Base-by-base conservation (phyloP, 2,888 invertebrate genomes). In the Epinotia brunnichana region DNA sequence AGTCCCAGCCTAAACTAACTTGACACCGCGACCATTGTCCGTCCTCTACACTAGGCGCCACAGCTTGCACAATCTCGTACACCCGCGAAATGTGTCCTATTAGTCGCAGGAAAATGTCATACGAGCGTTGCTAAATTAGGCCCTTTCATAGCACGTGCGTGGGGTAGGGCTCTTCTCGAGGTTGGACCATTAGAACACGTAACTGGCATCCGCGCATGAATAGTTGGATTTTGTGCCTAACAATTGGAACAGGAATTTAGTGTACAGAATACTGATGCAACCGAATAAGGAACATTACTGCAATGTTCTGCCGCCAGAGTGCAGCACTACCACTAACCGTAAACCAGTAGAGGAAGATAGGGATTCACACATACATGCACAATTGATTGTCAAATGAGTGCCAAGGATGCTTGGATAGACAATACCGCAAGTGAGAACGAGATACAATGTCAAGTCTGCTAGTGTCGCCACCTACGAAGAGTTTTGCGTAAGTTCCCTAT, bases 71-170 rank as follows among this genome's bases (percentile, higher is more conserved):
- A 87, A 88, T 85, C 84, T 84, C 79, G 76, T 81, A 81, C 81
- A 80, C 70, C 39, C 81, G 79, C 83, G 85, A 88, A 87, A 89
- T 88, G 87, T 86, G 88, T 89, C 90, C 85, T 87, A 89, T 88
- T 90, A 89, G 87, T 79, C 76, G 83, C 82, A 82, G 86, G 86
- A 83, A 84, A 85, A 86, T 85, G 85, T 85, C 84, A 85, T 83
- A 75, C 67, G 79, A 79, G 76, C 77, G 80, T 75, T 73, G 76
- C 75, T 76, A 81, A 79, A 79, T 78, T 73, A 63, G 73, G 62
- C 69, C 68, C 69, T 69, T 73, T 73, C 57, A 68, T 59, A 64
- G 63, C 35, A 53, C 54, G 53, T 56, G 70, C 70, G 70, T 70
- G 61, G 60, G 69, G 67, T 67, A 57, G 21, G 59, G 69, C 59